Evolutionary conservation across 2,113 vertebrate species (phyloP), one percentile per base, ranked within the genome.

Genomic region (Muscicapa adusta): DNA sequence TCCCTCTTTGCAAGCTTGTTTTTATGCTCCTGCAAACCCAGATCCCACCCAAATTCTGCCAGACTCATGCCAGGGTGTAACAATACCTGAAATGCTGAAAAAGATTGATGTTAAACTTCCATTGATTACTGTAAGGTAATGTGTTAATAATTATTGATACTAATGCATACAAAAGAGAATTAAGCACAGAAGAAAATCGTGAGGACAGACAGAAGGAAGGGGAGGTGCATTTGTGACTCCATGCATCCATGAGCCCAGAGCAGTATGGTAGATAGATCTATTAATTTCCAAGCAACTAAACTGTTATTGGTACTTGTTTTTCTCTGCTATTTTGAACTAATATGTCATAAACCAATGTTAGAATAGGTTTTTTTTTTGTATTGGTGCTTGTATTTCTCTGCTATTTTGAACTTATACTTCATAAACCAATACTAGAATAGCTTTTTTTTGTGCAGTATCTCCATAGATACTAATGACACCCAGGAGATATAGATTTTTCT

Each of bases 71-170:
- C 65, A 62, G 61, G 42, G 28, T 79, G 38, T 91, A 83, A 89
- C 79, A 91, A 88, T 80, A 92, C 42, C 58, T 89, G 65, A 70
- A 78, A 78, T 53, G 26, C 38, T 94, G 70, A 48, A 93, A 62
- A 19, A 71, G 95, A 96, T 90, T 90, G 91, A 88, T 89, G 85
- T 95, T 96, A 88, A 97, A 91, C 81, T 97, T 94, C 50, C 82
- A 94, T 93, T 94, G 97, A 97, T 94, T 91, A 81, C 85, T 91
- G 56, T 17, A 75, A 71, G 51, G 66, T 84, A 79, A 95, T 8
- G 10, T 71, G 93, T 96, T 96, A 94, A 96, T 91, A 82, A 94
- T 82, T 94, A 94, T 75, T 81, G 91, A 96, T 90, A 56, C 17
- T 65, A 90, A 53, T 36, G 40, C 29, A 31, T 42, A 63, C 31